Percentiles rank a stretch among this genome's conserved stretches.
Evolutionary conservation across 2,888 invertebrate genomes (phyloP).

Genomic region (Aspidapion aeneum): DNA sequence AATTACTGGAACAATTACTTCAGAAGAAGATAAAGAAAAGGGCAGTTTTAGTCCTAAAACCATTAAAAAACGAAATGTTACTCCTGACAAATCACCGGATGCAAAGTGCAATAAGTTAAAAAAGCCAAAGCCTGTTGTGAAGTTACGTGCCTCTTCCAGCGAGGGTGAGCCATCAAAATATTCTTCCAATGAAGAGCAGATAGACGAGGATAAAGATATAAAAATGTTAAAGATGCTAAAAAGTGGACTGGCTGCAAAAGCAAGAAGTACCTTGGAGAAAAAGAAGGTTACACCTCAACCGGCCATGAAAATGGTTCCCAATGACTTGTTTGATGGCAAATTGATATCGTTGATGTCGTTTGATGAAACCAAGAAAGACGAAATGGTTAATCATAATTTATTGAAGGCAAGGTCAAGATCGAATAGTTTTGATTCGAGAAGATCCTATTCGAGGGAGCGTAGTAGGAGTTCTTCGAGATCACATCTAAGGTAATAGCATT

Average conservation of each 20-base stretch:
- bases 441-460: conserved; percentile 37
- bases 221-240: conserved; percentile 63
- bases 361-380: conserved; percentile 31
- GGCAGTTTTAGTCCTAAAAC: neutral
- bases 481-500: conserved; percentile 41
- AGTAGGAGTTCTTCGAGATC: conserved; percentile 52
- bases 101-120: conserved; percentile 16
- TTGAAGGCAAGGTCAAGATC: conserved; percentile 35
- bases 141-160: conserved; percentile 52
- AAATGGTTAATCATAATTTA: conserved; percentile 29
- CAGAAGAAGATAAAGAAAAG: too few species aligned
- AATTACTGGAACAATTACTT: too few species aligned
- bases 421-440: conserved; percentile 32
- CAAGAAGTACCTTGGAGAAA: conserved; percentile 64
- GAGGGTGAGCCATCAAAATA: conserved; percentile 53
- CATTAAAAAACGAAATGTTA: conserved; percentile 3
- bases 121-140: conserved; percentile 53
- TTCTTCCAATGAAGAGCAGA: conserved; percentile 51
- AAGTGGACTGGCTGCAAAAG: conserved; percentile 65
- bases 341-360: conserved; percentile 24
- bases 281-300: conserved; percentile 40
- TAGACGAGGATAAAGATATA: conserved; percentile 64
- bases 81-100: conserved; percentile 15
- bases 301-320: conserved; percentile 30
- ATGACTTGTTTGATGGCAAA: conserved; percentile 43